Percentiles rank a stretch among this genome's conserved stretches.
Conservation (phyloP, 2,113 vertebrate species). For the Misgurnus mizolepis region DNA sequence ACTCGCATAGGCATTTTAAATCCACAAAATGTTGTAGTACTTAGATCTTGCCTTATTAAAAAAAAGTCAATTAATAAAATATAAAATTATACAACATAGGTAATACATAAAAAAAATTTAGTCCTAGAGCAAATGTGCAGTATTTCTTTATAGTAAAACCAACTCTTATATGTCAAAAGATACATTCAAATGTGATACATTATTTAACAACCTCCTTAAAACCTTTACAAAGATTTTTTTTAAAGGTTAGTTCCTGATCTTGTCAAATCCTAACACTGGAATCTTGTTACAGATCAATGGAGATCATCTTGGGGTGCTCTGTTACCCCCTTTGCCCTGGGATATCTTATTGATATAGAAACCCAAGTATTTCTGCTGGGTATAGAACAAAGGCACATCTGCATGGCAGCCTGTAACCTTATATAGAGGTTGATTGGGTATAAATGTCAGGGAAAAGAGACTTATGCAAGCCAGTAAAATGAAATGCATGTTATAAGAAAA, state of each 20-base stretch:
- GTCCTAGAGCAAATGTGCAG: too few species aligned
- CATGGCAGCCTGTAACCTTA: slow-evolving; percentile 56
- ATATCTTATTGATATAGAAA: slow-evolving; percentile 12
- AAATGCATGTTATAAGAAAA: slow-evolving; percentile 52
- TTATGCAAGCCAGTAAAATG: slow-evolving; percentile 57
- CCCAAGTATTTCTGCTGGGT: slow-evolving; percentile 52
- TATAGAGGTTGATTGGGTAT: slow-evolving; percentile 60
- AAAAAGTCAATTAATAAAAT: too few species aligned
- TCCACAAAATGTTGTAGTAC: too few species aligned
- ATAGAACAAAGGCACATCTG: slow-evolving; percentile 53
- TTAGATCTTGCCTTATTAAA: too few species aligned
- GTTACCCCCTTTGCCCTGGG: slow-evolving; percentile 28
- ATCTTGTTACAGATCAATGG: slow-evolving; percentile 44
- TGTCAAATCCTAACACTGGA: neutral
- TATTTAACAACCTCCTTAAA: too few species aligned
- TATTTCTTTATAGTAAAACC: too few species aligned
- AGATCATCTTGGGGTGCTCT: slow-evolving; percentile 52
- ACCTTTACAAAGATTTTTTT: neutral
- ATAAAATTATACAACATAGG: too few species aligned
- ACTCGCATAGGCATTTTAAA: too few species aligned
- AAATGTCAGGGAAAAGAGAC: slow-evolving; percentile 59
- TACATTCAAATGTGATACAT: too few species aligned
- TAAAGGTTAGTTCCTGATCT: neutral
- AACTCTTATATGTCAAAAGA: too few species aligned
- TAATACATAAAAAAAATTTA: too few species aligned